Percentiles rank a stretch among this genome's conserved stretches.
phyloP scores from a whole-genome alignment of 2,888 invertebrate species.

The Calliphora vomitoria region DNA sequence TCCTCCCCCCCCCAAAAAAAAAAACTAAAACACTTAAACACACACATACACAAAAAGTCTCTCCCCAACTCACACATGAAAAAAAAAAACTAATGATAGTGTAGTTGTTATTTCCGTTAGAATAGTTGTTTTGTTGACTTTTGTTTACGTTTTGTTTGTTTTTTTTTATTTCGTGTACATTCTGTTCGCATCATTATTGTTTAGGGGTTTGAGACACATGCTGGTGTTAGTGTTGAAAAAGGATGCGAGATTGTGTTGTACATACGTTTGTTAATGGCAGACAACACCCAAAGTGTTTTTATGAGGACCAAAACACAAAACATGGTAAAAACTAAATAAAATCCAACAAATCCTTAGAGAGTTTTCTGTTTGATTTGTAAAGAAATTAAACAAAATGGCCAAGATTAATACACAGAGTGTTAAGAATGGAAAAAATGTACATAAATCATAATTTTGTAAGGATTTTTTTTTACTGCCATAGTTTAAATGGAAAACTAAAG shows the following conservation, averaged over 20 bases:
- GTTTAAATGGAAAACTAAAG: background rate
- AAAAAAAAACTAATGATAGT: background rate
- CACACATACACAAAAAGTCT: background rate
- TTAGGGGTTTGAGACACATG: conserved; percentile 12
- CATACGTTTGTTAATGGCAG: background rate
- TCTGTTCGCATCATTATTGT: background rate
- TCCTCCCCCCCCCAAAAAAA: background rate
- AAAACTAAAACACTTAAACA: conserved; percentile 2
- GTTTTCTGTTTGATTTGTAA: conserved; percentile 5
- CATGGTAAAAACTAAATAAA: background rate
- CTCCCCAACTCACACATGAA: background rate
- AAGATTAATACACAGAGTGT: background rate
- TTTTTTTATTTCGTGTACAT: background rate
- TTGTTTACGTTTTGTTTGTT: background rate
- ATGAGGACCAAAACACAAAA: background rate
- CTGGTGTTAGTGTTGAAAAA: background rate
- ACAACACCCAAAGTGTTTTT: conserved; percentile 13
- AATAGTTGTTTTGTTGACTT: conserved; percentile 4
- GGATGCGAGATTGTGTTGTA: background rate
- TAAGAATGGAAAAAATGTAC: background rate
- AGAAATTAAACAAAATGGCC: conserved; percentile 22
- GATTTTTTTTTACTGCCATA: background rate
- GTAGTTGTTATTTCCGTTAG: conserved; percentile 32
- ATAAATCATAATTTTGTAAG: conserved; percentile 29
- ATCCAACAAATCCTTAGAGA: conserved; percentile 17